A percentile compares a stretch with the other conserved stretches of the same genome.
Evolutionary conservation across 1,140 invertebrate genomes (phyloP).

Genomic region (Olivierus martensii): DNA sequence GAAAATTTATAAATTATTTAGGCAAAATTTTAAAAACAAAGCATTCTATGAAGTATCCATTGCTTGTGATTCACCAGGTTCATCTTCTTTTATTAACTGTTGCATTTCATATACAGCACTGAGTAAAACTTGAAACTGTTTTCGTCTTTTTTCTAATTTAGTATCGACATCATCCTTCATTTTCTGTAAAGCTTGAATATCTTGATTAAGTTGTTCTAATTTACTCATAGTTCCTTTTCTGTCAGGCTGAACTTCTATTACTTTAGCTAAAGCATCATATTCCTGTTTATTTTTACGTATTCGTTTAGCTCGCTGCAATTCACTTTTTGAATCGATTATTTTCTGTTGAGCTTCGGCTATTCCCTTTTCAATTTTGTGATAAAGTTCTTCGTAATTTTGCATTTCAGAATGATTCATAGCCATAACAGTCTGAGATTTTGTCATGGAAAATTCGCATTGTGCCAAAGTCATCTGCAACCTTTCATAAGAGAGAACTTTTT

Average conservation of each 20-base stretch:
- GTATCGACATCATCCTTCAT: slow-evolving; percentile 48
- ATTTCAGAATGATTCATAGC: slow-evolving; percentile 71
- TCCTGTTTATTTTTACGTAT: slow-evolving; percentile 68
- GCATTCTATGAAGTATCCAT: no score
- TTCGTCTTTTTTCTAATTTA: slow-evolving; percentile 62
- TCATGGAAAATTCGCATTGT: slow-evolving; percentile 75
- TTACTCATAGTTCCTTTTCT: slow-evolving; percentile 64
- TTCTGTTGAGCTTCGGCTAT: slow-evolving; percentile 57
- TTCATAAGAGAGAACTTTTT: slow-evolving; percentile 49
- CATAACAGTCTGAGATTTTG: slow-evolving; percentile 62
- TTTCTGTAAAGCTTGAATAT: slow-evolving; percentile 45
- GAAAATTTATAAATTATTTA: no score
- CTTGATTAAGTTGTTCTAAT: slow-evolving; percentile 53
- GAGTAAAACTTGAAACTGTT: slow-evolving; percentile 77
- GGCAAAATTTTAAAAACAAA: no score
- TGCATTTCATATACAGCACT: slow-evolving; percentile 21
- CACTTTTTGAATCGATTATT: slow-evolving; percentile 56
- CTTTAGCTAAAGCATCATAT: slow-evolving; percentile 79
- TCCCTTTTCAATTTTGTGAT: slow-evolving; percentile 51
- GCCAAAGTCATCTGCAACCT: slow-evolving; percentile 63
- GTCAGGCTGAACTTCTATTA: slow-evolving; percentile 79
- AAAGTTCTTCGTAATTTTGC: slow-evolving; percentile 64
- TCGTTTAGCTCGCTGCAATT: slow-evolving; percentile 58
- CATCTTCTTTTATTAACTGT: no score
- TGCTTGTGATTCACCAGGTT: no score